Percentiles rank a stretch among this genome's conserved stretches.
These are phyloP conservation scores for Holothuria leucospilota DNA, from an alignment of 53 echinoderm and acorn worm species.

Conservation along the genomic window DNA sequence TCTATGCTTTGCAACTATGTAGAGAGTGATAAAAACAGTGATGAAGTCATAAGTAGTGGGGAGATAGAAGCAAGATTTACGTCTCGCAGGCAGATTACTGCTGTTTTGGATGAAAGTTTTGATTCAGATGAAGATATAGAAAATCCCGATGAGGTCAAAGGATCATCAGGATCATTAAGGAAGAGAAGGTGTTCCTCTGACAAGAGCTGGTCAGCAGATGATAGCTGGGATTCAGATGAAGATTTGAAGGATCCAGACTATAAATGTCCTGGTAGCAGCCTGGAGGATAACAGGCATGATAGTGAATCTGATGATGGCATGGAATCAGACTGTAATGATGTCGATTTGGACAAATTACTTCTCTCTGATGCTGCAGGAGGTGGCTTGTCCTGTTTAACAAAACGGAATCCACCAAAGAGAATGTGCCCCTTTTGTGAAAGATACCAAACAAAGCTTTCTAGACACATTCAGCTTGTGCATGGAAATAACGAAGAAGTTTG, in stretches of 20 bases:
- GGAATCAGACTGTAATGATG: background rate
- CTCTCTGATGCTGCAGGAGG: background rate
- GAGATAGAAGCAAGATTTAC: too few relatives aligned
- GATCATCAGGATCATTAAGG: too few relatives aligned
- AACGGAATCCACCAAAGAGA: slow-evolving; percentile 4
- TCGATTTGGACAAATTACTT: background rate
- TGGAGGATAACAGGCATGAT: background rate
- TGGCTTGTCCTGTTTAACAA: background rate
- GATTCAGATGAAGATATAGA: too few relatives aligned
- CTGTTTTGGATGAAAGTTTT: too few relatives aligned
- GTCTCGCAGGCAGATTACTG: too few relatives aligned
- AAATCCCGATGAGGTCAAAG: too few relatives aligned
- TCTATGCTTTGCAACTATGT: too few relatives aligned
- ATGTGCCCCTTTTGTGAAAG: slow-evolving; percentile 30
- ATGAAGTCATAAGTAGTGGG: too few relatives aligned
- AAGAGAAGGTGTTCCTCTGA: too few relatives aligned
- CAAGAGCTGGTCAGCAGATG: background rate
- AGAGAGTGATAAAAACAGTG: too few relatives aligned
- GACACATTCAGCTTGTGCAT: slow-evolving; percentile 28
- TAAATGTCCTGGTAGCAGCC: background rate
- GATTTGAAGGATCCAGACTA: background rate
- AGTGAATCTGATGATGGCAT: background rate
- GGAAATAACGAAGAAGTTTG: slow-evolving; percentile 25
- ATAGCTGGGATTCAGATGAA: background rate
- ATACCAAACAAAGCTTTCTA: slow-evolving; percentile 10